A percentile compares a stretch with the other conserved stretches of the same genome.
These are phyloP conservation scores for Pectinophora gossypiella DNA, from an alignment of 1,140 invertebrate species.

Conservation along the genomic window DNA sequence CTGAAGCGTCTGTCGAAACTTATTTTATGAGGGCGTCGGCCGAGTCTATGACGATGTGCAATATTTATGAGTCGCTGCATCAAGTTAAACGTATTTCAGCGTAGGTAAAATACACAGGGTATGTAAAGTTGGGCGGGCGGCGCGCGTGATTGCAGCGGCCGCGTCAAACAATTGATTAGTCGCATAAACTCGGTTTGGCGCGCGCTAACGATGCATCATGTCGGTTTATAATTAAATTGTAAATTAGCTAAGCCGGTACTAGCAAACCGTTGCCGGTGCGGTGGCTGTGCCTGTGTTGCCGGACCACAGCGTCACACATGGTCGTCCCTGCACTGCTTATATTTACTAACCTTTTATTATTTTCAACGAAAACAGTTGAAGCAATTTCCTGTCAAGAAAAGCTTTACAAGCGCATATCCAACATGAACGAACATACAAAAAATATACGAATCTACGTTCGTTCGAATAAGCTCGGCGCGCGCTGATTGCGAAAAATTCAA, in stretches of 20 bases:
- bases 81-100: neutral
- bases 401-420: too few relatives aligned
- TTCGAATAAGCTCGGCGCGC: slow-evolving; percentile 40
- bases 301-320: too few relatives aligned
- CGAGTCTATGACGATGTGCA: slow-evolving; percentile 4
- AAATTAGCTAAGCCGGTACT: slow-evolving; percentile 73
- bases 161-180: slow-evolving; percentile 75
- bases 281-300: slow-evolving; percentile 7
- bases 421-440: too few relatives aligned
- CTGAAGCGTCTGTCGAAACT: slow-evolving; percentile 34
- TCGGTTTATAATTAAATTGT: slow-evolving; percentile 73
- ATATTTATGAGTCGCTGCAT: neutral
- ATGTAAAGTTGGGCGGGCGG: neutral
- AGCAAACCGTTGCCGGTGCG: too few relatives aligned
- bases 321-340: too few relatives aligned
- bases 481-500: slow-evolving; percentile 75
- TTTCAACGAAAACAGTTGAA: too few relatives aligned
- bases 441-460: slow-evolving; percentile 26
- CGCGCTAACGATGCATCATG: slow-evolving; percentile 71
- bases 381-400: too few relatives aligned
- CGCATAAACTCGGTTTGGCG: slow-evolving; percentile 74
- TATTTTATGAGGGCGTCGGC: slow-evolving; percentile 34
- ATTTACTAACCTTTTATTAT: too few relatives aligned
- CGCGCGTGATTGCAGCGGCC: slow-evolving; percentile 68
- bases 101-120: neutral